A percentile compares a stretch with the other conserved stretches of the same genome.
Conservation (phyloP, 2,113 vertebrate species). For the Pogona vitticeps region DNA sequence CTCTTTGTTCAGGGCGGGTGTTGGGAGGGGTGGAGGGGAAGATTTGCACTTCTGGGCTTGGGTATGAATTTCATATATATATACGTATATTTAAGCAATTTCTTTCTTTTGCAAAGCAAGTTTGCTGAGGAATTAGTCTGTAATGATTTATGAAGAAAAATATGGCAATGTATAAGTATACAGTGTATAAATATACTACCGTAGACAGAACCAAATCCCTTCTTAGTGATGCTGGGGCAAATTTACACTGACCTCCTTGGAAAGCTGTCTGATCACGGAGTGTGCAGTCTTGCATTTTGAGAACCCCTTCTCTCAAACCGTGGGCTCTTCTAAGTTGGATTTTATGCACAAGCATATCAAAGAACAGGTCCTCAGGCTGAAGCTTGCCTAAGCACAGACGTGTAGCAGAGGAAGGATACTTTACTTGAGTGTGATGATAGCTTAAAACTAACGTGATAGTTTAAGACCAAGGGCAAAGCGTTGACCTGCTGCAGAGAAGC, state of each 20-base stretch:
- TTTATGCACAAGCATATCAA: neutral
- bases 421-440: neutral
- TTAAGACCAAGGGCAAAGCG: neutral
- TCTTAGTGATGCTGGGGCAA: slow-evolving; percentile 27
- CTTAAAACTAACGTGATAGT: neutral
- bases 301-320: neutral
- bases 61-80: slow-evolving; percentile 55
- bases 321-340: fast-evolving
- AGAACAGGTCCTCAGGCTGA: neutral
- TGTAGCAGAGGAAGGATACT: neutral
- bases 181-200: slow-evolving; percentile 59
- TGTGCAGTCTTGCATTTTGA: neutral
- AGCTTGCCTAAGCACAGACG: neutral
- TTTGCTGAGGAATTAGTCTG: slow-evolving; percentile 63
- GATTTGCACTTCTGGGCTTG: slow-evolving; percentile 59
- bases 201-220: slow-evolving; percentile 52
- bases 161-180: slow-evolving; percentile 56
- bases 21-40: slow-evolving; percentile 45
- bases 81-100: neutral
- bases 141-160: slow-evolving; percentile 25
- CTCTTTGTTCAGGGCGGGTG: slow-evolving; percentile 72
- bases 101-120: slow-evolving; percentile 48
- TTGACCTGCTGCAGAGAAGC: neutral
- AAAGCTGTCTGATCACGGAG: slow-evolving; percentile 10
- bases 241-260: neutral